Percentiles rank a stretch among this genome's conserved stretches.
Evolutionary conservation across 1,140 invertebrate genomes (phyloP).

Genomic region (Panagrolaimus sp.): DNA sequence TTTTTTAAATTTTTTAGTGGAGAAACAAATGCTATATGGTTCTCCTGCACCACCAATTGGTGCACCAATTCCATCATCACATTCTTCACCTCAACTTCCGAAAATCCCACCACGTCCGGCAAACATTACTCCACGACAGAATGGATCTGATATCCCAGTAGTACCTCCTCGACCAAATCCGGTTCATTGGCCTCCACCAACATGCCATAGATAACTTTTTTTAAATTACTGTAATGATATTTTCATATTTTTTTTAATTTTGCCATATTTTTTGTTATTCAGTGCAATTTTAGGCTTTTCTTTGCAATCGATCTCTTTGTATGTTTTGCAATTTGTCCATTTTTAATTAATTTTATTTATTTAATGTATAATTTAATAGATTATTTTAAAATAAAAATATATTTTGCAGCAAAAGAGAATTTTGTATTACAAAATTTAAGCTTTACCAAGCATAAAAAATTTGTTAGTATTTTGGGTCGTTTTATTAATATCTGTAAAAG

Average conservation of each 20-base stretch:
- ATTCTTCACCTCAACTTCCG: not conserved
- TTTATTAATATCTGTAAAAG: conserved; percentile 19
- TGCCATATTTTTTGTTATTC: not conserved
- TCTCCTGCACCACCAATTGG: conserved; percentile 12
- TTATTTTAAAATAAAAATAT: conserved; percentile 13
- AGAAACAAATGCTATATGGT: conserved; percentile 1
- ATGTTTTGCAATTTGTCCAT: not conserved
- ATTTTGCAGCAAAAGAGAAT: not conserved
- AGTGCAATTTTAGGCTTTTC: not conserved
- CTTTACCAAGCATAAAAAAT: not conserved
- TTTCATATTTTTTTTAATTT: not conserved
- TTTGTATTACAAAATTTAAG: conserved; percentile 1
- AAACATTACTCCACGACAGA: not conserved
- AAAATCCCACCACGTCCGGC: conserved; percentile 18
- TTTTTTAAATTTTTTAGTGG: not conserved
- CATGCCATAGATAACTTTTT: too few relatives aligned
- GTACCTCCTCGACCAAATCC: not conserved
- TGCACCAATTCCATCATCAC: conserved; percentile 10
- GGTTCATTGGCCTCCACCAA: conserved; percentile 4
- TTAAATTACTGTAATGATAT: not conserved
- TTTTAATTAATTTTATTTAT: not conserved
- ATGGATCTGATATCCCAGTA: not conserved
- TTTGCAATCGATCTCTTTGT: conserved; percentile 6
- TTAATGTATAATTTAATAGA: conserved; percentile 1
- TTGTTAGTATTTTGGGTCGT: not conserved